Percentiles rank a stretch among this genome's conserved stretches.
Evolutionary conservation across 2,888 invertebrate genomes (phyloP).

Genomic region (Cantharis nigra): DNA sequence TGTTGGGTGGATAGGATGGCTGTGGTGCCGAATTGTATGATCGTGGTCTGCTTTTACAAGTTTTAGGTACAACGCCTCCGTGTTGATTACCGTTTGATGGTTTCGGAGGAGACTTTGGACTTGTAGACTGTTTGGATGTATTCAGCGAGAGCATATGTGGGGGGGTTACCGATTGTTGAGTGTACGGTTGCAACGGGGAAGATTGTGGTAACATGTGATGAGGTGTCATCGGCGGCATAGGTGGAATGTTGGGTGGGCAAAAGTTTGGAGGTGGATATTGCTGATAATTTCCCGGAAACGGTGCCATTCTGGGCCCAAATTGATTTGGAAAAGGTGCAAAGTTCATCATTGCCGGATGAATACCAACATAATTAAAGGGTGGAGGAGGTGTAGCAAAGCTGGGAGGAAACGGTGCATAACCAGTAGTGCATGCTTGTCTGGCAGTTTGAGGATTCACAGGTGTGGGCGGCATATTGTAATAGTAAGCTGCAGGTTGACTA

Average conservation of each 20-base stretch:
- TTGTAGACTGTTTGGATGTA: slow-evolving; percentile 9
- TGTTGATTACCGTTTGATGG: slow-evolving; percentile 2
- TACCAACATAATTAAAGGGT: slow-evolving; percentile 12
- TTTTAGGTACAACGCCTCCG: slow-evolving; percentile 21
- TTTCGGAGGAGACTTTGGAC: slow-evolving; percentile 5
- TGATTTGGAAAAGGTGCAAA: slow-evolving; percentile 4
- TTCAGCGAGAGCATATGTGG: background rate
- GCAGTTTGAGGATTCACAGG: background rate
- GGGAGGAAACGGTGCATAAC: slow-evolving; percentile 13
- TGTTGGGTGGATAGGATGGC: slow-evolving; percentile 16
- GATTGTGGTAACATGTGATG: slow-evolving; percentile 2
- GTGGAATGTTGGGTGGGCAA: slow-evolving; percentile 22
- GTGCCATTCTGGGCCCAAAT: slow-evolving; percentile 15
- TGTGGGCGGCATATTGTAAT: background rate
- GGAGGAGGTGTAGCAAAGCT: slow-evolving; percentile 15
- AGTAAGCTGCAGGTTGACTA: slow-evolving; percentile 14
- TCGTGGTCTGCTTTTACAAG: slow-evolving; percentile 7
- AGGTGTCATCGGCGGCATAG: slow-evolving; percentile 15
- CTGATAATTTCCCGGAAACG: slow-evolving; percentile 15
- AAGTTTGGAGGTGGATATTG: slow-evolving; percentile 15
- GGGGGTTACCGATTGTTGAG: slow-evolving; percentile 1
- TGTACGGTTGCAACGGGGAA: slow-evolving; percentile 4
- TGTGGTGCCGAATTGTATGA: background rate
- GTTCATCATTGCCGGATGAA: slow-evolving; percentile 14
- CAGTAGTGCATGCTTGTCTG: slow-evolving; percentile 14